Base-by-base conservation (phyloP, 2,888 invertebrate species). In the Pandemis corylana region DNA sequence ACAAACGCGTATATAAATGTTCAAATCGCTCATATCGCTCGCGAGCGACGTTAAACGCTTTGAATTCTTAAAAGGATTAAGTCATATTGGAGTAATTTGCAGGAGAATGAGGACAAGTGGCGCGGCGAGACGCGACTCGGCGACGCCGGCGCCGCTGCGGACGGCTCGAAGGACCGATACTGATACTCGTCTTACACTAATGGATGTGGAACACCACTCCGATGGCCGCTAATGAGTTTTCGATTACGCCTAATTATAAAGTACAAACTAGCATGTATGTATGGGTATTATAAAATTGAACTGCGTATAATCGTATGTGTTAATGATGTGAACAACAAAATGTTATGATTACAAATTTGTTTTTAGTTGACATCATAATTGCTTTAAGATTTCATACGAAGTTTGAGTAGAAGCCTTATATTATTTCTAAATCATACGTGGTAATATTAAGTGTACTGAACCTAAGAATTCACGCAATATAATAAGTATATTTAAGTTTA, bases 21-120 rank as follows among this genome's bases (percentile, higher is more conserved):
- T 15, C 53, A 53, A 5, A 53, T 53, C 5, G 53, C 53, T n/a
- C 56, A 56, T n/a, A 20, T 56, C 56, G 20, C 20, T 9, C 20
- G 20, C 3, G 81, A 82, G 80, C 84, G 80, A 82, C 84, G 80
- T 78, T 61, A 70, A 80, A 77, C 78, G 80, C 79, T 84, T 84
- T 84, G 85, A 87, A 89, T 89, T 87, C 85, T 88, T 89, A 88
- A 90, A 91, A 88, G 91, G 90, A 92, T 92, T 92, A 91, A 89
- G 87, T 89, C 88, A 87, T 88, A 88, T 87, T 87, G 84, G 83
- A 89, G 87, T 86, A 90, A 90, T 90, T 90, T 88, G 85, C 85
- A 82, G 87, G 81, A 85, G 90, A 93, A 93, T 90, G 92, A 83
- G 92, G 89, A 84, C 93, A 91, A 92, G 90, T 90, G 88, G 83